Evolutionary conservation across 2,888 invertebrate genomes (phyloP), one percentile per base, ranked within the genome.

Genomic region (Caenorhabditis zanzibari): DNA sequence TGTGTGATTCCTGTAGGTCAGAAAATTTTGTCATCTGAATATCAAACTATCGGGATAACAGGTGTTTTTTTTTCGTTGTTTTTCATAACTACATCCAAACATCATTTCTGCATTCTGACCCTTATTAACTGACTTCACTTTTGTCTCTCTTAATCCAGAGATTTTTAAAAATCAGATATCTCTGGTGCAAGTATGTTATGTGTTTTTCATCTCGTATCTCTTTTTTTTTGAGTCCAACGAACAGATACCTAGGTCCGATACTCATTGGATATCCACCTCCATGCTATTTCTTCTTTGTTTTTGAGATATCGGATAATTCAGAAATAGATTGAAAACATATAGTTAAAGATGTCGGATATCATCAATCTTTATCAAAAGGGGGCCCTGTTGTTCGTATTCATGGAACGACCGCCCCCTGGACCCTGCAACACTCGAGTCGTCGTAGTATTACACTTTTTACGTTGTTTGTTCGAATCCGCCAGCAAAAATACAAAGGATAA

Each of bases 351-450:
- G 76, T 49, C 59, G 44, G 47, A 28, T 64, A 54, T 56, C 79
- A 79, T 79, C 71, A 71, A 71, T 79, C 79, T 79, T 79, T 79
- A 79, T 79, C 79, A 71, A 61, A 14, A n/a, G 24, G 22, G 41
- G 24, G 16, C 26, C 63, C 49, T 44, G 14, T 52, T 54, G 63
- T 64, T 74, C 63, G 24, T 35, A 26, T 35, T 38, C 41, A 38
- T 68, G 76, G 79, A 79, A 79, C 79, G 79, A 64, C 71, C 79
- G 79, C 69, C 79, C 63, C 47, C 63, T 61, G 69, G 77, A 49
- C 69, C 14, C 69, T 63, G 71, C 79, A 79, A 77, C 68, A 66
- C 35, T 28, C 35, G 54, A 77, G 69, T 56, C 79, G 69, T 56
- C 79, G 71, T 71, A 79, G 71, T 71, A 79, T 79, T 79, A 79